Base-by-base conservation (phyloP, 2,888 invertebrate genomes). In the Augiades crinisus region DNA sequence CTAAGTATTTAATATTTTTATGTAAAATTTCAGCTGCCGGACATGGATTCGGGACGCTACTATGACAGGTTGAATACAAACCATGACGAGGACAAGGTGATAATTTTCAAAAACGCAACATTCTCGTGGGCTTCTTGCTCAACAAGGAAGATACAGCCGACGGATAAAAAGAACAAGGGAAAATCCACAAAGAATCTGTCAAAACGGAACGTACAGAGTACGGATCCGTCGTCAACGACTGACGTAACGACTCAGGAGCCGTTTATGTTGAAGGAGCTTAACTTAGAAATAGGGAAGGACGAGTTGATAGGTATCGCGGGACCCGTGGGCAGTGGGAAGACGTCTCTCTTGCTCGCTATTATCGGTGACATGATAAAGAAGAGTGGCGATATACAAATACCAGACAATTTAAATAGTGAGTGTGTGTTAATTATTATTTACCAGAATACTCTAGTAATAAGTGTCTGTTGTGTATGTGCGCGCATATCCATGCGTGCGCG, bases 311-410 rank as follows among this genome's bases (percentile, higher is more conserved):
- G 98, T 17, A 90, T 99, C 7, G 94, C 96, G 61, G 99, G 99
- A 0, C 92, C 92, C 57, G 95, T 98, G 1, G 99, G 98, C 0
- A 93, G 95, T 65, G 99, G 99, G 6, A 99, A 99, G 84, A 95
- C 96, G 7, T 94, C 96, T 0, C 85, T 99, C 1, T 83, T 99
- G 14, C 91, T 94, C 47, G 95, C 97, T 1, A 92, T 99, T 45
- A 88, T 98, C 46, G 98, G 95, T 5, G 98, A 98, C 75, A 92
- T 98, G 78, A 86, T 92, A 5, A 94, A 94, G 75, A 84, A 89
- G 30, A 81, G 86, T 55, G 98, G 98, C 1, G 88, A 88, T 34
- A 87, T 97, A 55, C 92, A 93, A 50, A 90, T 96, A 30, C 91
- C 92, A 7, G 93, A 95, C 66, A 86, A 93, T 54, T 91, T 93